phyloP scores from a whole-genome alignment of 2,888 invertebrate genomes.

The Mythimna ferrago region DNA sequence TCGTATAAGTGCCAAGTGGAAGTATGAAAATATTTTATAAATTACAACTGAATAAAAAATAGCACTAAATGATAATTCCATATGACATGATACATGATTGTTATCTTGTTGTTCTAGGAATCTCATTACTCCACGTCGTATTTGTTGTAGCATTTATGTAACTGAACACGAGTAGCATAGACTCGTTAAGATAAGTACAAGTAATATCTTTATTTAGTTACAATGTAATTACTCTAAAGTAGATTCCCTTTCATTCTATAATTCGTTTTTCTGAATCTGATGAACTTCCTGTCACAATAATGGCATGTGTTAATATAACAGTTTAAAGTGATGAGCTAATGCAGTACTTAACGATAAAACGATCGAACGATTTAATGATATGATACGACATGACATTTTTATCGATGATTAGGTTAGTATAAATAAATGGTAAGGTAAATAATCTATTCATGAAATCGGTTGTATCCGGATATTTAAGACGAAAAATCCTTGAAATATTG shows the following conservation, averaged over 20 bases:
- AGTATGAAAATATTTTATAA: background rate
- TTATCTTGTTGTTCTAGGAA: slow-evolving; percentile 47
- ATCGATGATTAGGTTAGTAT: slow-evolving; percentile 25
- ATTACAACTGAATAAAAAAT: background rate
- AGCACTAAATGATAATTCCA: too few relatives aligned
- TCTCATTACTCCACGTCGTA: slow-evolving; percentile 46
- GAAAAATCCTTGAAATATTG: slow-evolving; percentile 27
- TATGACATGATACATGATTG: slow-evolving; percentile 22
- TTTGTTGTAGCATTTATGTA: slow-evolving; percentile 43
- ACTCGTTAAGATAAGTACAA: slow-evolving; percentile 40
- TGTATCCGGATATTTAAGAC: slow-evolving; percentile 21
- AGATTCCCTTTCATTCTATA: background rate
- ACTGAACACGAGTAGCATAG: slow-evolving; percentile 26
- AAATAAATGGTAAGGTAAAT: slow-evolving; percentile 15
- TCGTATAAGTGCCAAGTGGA: background rate
- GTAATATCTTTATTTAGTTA: slow-evolving; percentile 13
- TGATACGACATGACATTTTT: slow-evolving; percentile 1
- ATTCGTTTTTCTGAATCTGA: background rate
- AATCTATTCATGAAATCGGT: slow-evolving; percentile 42
- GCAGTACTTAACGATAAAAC: slow-evolving; percentile 18
- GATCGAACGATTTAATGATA: slow-evolving; percentile 20
- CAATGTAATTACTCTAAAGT: slow-evolving; percentile 20
- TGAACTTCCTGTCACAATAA: background rate
- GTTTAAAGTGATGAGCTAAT: slow-evolving; percentile 22
- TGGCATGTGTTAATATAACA: slow-evolving; percentile 20